Percentiles rank a stretch among this genome's conserved stretches.
These are phyloP conservation scores for Macaca nemestrina DNA, from an alignment of 2,113 vertebrate genomes.

Conservation along the genomic window DNA sequence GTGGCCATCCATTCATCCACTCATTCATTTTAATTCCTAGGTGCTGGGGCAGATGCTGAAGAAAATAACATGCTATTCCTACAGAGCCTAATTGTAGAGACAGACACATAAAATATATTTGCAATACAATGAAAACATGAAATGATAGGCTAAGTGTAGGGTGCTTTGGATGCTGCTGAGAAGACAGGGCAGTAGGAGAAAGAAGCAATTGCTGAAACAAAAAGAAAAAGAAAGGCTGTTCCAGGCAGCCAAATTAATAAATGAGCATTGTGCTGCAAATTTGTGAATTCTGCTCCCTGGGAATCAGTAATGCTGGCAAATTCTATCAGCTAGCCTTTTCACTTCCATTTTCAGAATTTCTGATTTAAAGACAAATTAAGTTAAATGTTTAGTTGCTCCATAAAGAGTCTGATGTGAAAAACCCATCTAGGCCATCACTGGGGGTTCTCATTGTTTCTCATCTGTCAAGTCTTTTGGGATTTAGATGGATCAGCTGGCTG, in stretches of 20 bases:
- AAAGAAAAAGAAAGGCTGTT: slow-evolving; percentile 13
- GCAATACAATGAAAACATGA: slow-evolving; percentile 41
- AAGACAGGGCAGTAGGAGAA: not conserved
- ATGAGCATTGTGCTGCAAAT: slow-evolving; percentile 36
- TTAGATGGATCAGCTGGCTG: not conserved
- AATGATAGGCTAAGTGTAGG: slow-evolving; percentile 32
- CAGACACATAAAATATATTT: slow-evolving; percentile 47
- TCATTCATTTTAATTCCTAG: slow-evolving; percentile 23
- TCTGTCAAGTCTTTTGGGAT: not conserved
- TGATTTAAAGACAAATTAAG: slow-evolving; percentile 55
- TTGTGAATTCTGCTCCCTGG: slow-evolving; percentile 57
- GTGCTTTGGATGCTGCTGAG: slow-evolving; percentile 34
- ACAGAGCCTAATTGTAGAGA: slow-evolving; percentile 41
- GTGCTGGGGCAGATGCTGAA: slow-evolving; percentile 24
- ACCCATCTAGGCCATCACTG: not conserved
- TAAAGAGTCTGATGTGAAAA: not conserved
- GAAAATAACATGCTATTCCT: slow-evolving; percentile 18
- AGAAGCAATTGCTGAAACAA: not conserved
- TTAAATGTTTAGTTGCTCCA: not conserved
- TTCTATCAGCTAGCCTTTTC: slow-evolving; percentile 41
- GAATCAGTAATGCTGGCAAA: slow-evolving; percentile 43
- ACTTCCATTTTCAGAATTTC: slow-evolving; percentile 25
- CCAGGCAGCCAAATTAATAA: slow-evolving; percentile 47
- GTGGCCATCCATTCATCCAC: not conserved
- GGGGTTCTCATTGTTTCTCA: not conserved